phyloP scores from a whole-genome alignment of 2,888 invertebrate genomes.

The Andrena minutula region DNA sequence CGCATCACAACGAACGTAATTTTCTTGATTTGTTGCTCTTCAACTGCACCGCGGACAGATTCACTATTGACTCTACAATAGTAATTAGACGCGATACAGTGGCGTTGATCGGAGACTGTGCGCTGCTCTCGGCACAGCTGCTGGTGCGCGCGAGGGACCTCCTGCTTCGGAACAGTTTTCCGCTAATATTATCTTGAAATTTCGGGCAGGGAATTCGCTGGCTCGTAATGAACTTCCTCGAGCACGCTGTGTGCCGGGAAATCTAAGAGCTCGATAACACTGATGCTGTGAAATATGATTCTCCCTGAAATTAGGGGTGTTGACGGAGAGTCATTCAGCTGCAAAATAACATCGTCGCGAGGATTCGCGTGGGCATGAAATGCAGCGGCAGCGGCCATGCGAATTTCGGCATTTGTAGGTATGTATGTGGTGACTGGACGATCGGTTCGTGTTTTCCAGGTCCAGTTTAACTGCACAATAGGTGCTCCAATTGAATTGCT shows the following conservation, averaged over 20 bases:
- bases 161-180: background rate
- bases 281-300: background rate
- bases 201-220: background rate
- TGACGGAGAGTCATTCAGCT: too few relatives aligned
- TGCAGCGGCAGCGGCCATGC: background rate
- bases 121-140: too few relatives aligned
- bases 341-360: background rate
- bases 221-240: background rate
- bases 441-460: conserved; percentile 32
- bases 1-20: conserved; percentile 13
- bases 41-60: background rate
- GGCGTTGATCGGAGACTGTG: too few relatives aligned
- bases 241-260: background rate
- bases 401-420: background rate
- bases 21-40: conserved; percentile 29
- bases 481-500: conserved; percentile 33
- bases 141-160: background rate
- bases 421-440: background rate
- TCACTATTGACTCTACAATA: background rate
- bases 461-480: conserved; percentile 28
- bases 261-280: background rate
- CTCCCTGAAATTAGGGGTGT: background rate
- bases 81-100: background rate
- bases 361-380: conserved; percentile 3
- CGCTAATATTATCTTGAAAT: conserved; percentile 10